A percentile compares a stretch with the other conserved stretches of the same genome.
Conservation (phyloP, 2,888 invertebrate genomes). For the Teinopalpus imperialis region DNA sequence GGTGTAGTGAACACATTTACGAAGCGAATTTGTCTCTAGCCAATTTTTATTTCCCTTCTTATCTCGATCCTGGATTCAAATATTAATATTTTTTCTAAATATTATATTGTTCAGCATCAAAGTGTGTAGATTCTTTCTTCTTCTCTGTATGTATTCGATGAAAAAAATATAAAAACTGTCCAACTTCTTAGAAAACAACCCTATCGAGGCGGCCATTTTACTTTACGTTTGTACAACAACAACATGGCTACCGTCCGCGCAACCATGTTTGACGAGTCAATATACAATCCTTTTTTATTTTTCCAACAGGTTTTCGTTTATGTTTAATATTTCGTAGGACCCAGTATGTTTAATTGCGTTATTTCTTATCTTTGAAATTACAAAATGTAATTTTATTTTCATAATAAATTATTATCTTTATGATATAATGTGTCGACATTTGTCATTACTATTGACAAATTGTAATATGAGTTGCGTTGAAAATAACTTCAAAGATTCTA, state of each 20-base stretch:
- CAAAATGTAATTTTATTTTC: conserved; percentile 9
- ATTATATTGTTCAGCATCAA: no score
- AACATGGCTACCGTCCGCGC: conserved; percentile 50
- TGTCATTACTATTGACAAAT: background rate
- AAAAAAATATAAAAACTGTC: conserved; percentile 23
- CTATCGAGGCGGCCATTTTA: conserved; percentile 44
- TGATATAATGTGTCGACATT: conserved; percentile 2
- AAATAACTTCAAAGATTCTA: background rate
- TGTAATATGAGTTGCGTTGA: background rate
- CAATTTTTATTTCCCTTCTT: no score
- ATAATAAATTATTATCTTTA: conserved; percentile 1
- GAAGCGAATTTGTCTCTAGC: no score
- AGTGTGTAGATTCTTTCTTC: no score
- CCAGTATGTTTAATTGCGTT: conserved; percentile 16
- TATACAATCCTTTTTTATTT: conserved; percentile 25
- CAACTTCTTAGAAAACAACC: conserved; percentile 32
- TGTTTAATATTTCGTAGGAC: conserved; percentile 11
- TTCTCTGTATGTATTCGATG: no score
- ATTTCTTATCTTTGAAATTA: conserved; percentile 3
- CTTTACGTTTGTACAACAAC: conserved; percentile 39
- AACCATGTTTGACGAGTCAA: conserved; percentile 39
- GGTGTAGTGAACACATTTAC: no score
- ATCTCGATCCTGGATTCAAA: no score
- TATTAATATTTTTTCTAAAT: no score
- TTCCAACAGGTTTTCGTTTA: conserved; percentile 8